Evolutionary conservation across 2,113 vertebrate species (phyloP).

Genomic region (Lampris incognitus): DNA sequence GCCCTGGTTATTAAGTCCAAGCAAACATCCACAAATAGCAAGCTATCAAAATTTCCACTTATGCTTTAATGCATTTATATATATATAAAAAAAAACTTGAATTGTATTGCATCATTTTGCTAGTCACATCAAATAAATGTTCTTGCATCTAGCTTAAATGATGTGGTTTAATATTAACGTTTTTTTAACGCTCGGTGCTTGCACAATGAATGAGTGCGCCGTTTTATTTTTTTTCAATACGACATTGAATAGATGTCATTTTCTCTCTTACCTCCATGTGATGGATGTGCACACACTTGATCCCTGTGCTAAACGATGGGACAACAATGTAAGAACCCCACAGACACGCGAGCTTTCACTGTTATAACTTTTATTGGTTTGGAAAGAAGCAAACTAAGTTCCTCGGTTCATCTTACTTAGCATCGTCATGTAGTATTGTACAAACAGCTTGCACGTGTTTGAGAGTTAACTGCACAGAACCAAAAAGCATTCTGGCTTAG

Average conservation of each 20-base stretch:
- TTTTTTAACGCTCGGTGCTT: no score
- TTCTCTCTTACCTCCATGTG: no score
- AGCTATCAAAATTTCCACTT: slow-evolving; percentile 5
- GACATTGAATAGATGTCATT: not conserved
- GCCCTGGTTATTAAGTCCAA: not conserved
- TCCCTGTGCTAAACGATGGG: not conserved
- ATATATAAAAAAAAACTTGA: not conserved
- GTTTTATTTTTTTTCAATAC: slow-evolving; percentile 16
- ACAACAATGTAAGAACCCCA: slow-evolving; percentile 7
- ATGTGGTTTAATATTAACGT: not conserved
- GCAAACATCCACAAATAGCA: not conserved
- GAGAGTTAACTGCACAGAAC: slow-evolving; percentile 74
- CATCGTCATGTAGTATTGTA: slow-evolving; percentile 74
- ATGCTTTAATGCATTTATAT: slow-evolving; percentile 11
- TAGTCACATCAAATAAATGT: slow-evolving; percentile 71
- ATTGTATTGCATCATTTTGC: slow-evolving; percentile 47
- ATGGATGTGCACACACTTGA: no score
- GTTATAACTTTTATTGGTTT: slow-evolving; percentile 84
- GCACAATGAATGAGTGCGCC: no score
- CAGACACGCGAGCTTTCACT: slow-evolving; percentile 41
- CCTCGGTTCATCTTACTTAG: slow-evolving; percentile 78
- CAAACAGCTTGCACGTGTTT: slow-evolving; percentile 81
- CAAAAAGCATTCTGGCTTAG: slow-evolving; percentile 72
- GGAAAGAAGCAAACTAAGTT: slow-evolving; percentile 82
- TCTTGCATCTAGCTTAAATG: slow-evolving; percentile 40